phyloP scores from a whole-genome alignment of 2,113 vertebrate genomes.

The Oncorhynchus mykiss region DNA sequence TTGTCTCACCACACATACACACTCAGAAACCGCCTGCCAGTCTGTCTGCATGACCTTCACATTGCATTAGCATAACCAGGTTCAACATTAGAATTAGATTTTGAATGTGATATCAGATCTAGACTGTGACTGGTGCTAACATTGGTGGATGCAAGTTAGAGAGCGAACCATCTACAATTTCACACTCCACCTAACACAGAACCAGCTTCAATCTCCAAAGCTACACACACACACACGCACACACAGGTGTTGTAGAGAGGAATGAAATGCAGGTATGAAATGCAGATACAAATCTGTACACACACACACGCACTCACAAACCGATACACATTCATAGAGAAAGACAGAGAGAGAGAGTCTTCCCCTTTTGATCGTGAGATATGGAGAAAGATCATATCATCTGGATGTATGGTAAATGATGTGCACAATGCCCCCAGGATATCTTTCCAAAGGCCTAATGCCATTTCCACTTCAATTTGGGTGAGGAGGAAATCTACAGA shows the following conservation, averaged over 20 bases:
- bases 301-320: slow-evolving; percentile 22
- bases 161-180: slow-evolving; percentile 67
- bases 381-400: too few species aligned
- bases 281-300: slow-evolving; percentile 12
- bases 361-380: too few species aligned
- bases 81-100: neutral
- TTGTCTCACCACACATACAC: neutral
- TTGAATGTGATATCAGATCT: neutral
- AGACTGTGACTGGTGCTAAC: neutral
- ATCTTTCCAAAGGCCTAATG: too few species aligned
- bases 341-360: too few species aligned
- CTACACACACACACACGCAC: slow-evolving; percentile 27
- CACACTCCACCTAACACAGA: slow-evolving; percentile 65
- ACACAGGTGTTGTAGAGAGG: neutral
- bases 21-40: neutral
- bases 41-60: neutral
- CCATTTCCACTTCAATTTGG: too few species aligned
- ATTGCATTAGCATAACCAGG: neutral
- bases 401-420: too few species aligned
- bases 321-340: slow-evolving; percentile 15
- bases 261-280: neutral
- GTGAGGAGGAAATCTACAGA: too few species aligned
- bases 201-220: slow-evolving; percentile 29
- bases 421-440: too few species aligned
- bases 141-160: neutral